These are phyloP conservation scores for Drosophila equinoxialis DNA, from an alignment of 1,140 invertebrate genomes.

Conservation along the genomic window DNA sequence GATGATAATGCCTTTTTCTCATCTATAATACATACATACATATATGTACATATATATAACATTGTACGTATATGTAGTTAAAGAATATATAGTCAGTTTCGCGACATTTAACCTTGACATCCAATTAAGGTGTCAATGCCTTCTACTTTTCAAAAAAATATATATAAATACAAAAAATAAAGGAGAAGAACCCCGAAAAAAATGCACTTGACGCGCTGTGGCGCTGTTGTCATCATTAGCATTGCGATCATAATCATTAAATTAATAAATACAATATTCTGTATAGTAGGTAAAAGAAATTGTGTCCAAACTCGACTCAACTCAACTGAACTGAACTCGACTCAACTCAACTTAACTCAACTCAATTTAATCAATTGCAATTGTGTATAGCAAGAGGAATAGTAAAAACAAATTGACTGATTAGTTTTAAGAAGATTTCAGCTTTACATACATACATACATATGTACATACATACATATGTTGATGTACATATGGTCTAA, in stretches of 20 bases:
- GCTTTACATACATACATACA: background rate
- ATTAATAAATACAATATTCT: constrained; percentile 66
- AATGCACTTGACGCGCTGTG: constrained; percentile 60
- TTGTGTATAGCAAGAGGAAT: constrained; percentile 33
- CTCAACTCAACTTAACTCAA: constrained; percentile 6
- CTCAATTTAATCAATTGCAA: constrained; percentile 32
- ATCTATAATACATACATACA: background rate
- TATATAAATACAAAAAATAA: no score
- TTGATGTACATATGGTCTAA: background rate
- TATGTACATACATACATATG: background rate
- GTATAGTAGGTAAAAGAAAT: background rate
- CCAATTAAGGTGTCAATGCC: constrained; percentile 78
- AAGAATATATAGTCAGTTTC: constrained; percentile 33
- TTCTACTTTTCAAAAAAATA: constrained; percentile 18
- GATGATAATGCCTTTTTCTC: constrained; percentile 5
- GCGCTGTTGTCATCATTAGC: constrained; percentile 60
- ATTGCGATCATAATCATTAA: constrained; percentile 75
- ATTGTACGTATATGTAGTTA: constrained; percentile 27
- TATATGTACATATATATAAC: background rate
- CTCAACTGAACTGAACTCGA: background rate
- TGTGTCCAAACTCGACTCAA: constrained; percentile 11
- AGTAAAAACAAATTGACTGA: constrained; percentile 18
- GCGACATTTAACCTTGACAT: constrained; percentile 69
- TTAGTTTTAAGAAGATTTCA: constrained; percentile 15
- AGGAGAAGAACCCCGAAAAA: constrained; percentile 3